Base-by-base conservation (phyloP, 2,113 vertebrate genomes). In the Poeciliopsis occidentalis region DNA sequence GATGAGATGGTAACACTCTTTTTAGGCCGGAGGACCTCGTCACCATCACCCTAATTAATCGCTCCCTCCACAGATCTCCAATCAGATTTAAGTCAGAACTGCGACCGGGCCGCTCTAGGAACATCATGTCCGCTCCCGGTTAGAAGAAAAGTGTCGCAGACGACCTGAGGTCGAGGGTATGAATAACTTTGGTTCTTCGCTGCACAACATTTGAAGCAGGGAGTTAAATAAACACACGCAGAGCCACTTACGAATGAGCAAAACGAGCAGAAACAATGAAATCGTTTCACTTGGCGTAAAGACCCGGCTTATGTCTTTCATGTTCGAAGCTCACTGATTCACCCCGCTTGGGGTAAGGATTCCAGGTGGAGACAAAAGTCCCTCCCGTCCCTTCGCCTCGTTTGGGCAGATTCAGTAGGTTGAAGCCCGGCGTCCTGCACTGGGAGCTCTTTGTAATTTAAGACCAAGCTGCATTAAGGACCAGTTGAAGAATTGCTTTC, bases 401-500 rank as follows among this genome's bases (percentile, higher is more conserved):
- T 69, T 87, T 71, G 34, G 71, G 69, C 75, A 79, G 81, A 89
- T 73, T 71, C 79, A 87, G 78, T 87, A 89, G 93, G 92, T 11
- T 87, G 88, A 92, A 92, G 73, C 70, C 73, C 69, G 19, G 87
- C 69, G 87, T 91, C 91, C 90, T 92, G 87, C 85, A 81, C 68
- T 82, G 71, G 71, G 85, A 76, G 78, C 73, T 75, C 74, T 62
- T n/a, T 78, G 39, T 93, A 90, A 93, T 94, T 92, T 93, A 94
- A 80, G 39, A 68, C 66, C 1, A 34, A 30, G 69, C 70, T 51
- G 27, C 83, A 47, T 62, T 32, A 19, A 69, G 81, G 81, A 90
- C 89, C 89, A 88, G 85, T 88, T 92, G 88, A 92, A 85, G 85
- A 90, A 91, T 89, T 78, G 83, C 91, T 92, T 86, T 83, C 76